phyloP scores from a whole-genome alignment of 2,888 invertebrate genomes.

The Julus scanicus region DNA sequence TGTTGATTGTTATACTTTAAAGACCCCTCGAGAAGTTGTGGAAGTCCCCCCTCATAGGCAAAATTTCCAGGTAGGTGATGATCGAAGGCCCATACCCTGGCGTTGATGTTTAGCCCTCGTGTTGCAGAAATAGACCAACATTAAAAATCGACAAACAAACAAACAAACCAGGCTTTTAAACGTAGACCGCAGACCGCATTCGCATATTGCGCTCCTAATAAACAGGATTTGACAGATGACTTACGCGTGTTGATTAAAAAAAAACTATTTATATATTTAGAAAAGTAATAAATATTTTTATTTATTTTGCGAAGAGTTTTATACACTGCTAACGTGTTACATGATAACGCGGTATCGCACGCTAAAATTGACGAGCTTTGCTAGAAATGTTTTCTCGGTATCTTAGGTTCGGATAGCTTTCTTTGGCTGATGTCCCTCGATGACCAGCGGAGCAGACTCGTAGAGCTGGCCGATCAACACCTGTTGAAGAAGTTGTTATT shows the following conservation, averaged over 20 bases:
- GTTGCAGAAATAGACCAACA: no score
- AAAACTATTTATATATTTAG: not conserved
- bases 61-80: no score
- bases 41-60: no score
- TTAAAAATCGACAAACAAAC: no score
- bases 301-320: not conserved
- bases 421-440: not conserved
- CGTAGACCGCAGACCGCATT: not conserved
- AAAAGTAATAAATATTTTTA: slow-evolving; percentile 16
- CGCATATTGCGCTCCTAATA: not conserved
- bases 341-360: not conserved
- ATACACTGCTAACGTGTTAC: not conserved
- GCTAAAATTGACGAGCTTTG: not conserved
- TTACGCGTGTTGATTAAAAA: not conserved
- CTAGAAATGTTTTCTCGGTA: not conserved
- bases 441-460: slow-evolving; percentile 6
- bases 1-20: no score
- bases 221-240: not conserved
- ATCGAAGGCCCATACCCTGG: no score
- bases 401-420: not conserved
- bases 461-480: slow-evolving; percentile 46
- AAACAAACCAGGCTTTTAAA: no score
- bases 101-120: no score
- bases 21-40: no score
- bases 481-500: not conserved